These are phyloP conservation scores for Muricea muricata DNA, from an alignment of 92 coral and sea anemone species.

Conservation along the genomic window DNA sequence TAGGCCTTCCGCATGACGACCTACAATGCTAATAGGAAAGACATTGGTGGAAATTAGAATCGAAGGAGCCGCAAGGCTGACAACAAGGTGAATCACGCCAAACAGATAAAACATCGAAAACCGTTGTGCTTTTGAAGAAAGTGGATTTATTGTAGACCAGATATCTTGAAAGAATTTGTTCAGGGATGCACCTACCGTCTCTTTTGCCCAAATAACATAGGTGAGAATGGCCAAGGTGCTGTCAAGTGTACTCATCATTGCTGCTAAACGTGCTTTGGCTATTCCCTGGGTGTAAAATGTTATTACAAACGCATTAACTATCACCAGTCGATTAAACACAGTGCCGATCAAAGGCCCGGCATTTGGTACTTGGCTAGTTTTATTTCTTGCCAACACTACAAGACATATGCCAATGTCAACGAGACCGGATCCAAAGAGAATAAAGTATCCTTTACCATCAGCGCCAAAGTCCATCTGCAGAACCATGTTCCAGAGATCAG, in stretches of 20 bases:
- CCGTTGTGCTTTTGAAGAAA: neutral
- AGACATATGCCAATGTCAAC: no score
- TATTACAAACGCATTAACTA: no score
- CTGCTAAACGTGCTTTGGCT: neutral
- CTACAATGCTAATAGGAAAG: neutral
- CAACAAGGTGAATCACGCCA: neutral
- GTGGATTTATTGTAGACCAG: neutral
- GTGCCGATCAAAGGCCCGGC: no score
- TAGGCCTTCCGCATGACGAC: neutral
- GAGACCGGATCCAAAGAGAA: no score
- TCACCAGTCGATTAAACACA: no score
- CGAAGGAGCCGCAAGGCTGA: neutral
- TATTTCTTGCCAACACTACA: no score
- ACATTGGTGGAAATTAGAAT: neutral
- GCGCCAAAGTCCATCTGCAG: constrained; percentile 21
- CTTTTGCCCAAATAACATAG: neutral
- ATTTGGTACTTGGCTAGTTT: no score
- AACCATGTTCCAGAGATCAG: constrained; percentile 35
- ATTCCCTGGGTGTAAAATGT: no score
- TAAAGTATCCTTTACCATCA: constrained; percentile 27
- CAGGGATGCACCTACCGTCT: neutral
- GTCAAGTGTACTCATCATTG: neutral
- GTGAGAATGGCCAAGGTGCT: neutral
- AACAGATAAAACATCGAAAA: neutral
- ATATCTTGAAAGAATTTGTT: no score